phyloP scores from a whole-genome alignment of 2,888 invertebrate genomes.

The Troides aeacus region DNA sequence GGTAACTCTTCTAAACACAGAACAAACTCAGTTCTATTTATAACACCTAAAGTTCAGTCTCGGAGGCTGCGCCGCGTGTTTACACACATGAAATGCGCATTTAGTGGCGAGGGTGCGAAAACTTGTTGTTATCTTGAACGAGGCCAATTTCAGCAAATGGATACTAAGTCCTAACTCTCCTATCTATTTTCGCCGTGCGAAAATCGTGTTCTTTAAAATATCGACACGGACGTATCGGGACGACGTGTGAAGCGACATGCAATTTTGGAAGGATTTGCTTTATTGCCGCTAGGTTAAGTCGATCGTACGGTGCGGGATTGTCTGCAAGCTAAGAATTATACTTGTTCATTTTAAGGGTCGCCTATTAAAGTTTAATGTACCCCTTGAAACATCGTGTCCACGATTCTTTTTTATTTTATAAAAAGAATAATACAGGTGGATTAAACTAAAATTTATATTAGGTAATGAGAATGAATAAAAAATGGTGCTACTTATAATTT shows the following conservation, averaged over 20 bases:
- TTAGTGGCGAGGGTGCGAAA: constrained; percentile 78
- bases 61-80: constrained; percentile 42
- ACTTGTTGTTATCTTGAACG: constrained; percentile 79
- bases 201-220: constrained; percentile 73
- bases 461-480: no score
- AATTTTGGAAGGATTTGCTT: constrained; percentile 76
- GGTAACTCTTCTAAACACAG: constrained; percentile 43
- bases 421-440: neutral
- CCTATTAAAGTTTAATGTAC: constrained; percentile 28
- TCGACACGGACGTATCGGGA: constrained; percentile 59
- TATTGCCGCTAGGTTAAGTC: constrained; percentile 53
- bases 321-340: constrained; percentile 43
- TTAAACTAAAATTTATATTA: no score
- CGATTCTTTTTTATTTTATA: neutral
- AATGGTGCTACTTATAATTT: neutral
- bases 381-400: neutral
- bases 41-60: constrained; percentile 38
- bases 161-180: constrained; percentile 79
- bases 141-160: constrained; percentile 80
- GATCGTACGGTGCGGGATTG: constrained; percentile 36
- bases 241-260: constrained; percentile 55
- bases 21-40: constrained; percentile 27
- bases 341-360: constrained; percentile 33
- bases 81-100: constrained; percentile 77
- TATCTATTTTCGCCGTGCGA: constrained; percentile 72